A percentile compares a stretch with the other conserved stretches of the same genome.
Evolutionary conservation across 2,113 vertebrate genomes (phyloP).

Genomic region (Apeltes quadracus): DNA sequence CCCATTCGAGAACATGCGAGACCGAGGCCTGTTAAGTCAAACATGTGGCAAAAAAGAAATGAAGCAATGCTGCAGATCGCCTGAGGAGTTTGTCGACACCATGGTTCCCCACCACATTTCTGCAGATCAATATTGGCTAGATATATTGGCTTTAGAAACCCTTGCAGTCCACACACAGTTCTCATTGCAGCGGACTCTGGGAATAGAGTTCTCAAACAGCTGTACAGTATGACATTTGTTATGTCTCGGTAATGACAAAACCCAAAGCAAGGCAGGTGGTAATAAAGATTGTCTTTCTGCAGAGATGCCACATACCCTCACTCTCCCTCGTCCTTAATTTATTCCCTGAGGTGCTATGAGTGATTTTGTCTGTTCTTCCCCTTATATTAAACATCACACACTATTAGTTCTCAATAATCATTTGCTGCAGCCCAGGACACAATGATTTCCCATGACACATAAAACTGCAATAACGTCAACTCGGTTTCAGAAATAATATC

Average conservation of each 20-base stretch:
- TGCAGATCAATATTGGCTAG: conserved; percentile 75
- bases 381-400: conserved; percentile 88
- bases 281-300: conserved; percentile 90
- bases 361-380: conserved; percentile 83
- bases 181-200: conserved; percentile 55
- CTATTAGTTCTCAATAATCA: conserved; percentile 92
- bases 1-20: conserved; percentile 37
- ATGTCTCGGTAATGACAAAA: conserved; percentile 66
- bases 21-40: conserved; percentile 60
- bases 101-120: conserved; percentile 48
- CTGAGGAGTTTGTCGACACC: conserved; percentile 39
- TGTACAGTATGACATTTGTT: conserved; percentile 58
- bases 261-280: conserved; percentile 73
- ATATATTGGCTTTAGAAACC: conserved; percentile 68
- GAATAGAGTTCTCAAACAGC: conserved; percentile 59
- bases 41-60: conserved; percentile 61
- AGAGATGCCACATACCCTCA: conserved; percentile 83
- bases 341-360: conserved; percentile 83
- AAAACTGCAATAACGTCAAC: conserved; percentile 83
- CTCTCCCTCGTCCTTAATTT: conserved; percentile 86
- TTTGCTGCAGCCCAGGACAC: conserved; percentile 83
- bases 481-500: conserved; percentile 82
- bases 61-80: conserved; percentile 49
- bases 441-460: conserved; percentile 93
- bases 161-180: conserved; percentile 48